Conservation (phyloP, 2,113 vertebrate species). For the Tenrec ecaudatus region DNA sequence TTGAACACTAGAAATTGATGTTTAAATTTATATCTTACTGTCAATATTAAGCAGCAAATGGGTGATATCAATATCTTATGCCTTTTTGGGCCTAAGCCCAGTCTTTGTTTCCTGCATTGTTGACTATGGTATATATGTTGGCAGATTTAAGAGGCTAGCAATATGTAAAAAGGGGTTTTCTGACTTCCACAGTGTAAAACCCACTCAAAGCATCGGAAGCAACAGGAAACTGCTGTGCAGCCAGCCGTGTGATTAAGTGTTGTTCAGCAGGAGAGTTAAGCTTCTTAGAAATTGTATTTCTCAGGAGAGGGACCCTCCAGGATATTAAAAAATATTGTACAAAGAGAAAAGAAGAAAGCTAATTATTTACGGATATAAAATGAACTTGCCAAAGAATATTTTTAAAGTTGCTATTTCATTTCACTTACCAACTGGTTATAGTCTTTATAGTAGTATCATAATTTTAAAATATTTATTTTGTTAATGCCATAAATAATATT, state of each 20-base stretch:
- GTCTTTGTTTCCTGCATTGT: conserved; percentile 12
- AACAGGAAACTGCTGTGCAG: background rate
- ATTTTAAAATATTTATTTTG: conserved; percentile 33
- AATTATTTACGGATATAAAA: background rate
- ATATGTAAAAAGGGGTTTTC: conserved; percentile 18
- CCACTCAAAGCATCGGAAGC: background rate
- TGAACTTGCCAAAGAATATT: background rate
- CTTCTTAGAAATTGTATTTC: background rate
- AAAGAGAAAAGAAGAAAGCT: background rate
- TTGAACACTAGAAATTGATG: background rate
- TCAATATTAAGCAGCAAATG: background rate
- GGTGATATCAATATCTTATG: background rate
- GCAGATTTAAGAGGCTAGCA: background rate
- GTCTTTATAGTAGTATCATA: background rate
- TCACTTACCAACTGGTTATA: background rate
- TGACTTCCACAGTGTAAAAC: background rate
- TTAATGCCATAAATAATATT: background rate
- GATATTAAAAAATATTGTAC: background rate
- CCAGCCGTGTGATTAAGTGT: background rate
- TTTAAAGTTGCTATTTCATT: background rate
- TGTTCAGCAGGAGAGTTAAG: background rate
- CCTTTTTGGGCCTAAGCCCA: background rate
- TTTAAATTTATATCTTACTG: background rate
- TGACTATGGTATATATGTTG: background rate
- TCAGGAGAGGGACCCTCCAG: background rate